phyloP scores from a whole-genome alignment of 1,140 invertebrate species.

The Orius insidiosus region DNA sequence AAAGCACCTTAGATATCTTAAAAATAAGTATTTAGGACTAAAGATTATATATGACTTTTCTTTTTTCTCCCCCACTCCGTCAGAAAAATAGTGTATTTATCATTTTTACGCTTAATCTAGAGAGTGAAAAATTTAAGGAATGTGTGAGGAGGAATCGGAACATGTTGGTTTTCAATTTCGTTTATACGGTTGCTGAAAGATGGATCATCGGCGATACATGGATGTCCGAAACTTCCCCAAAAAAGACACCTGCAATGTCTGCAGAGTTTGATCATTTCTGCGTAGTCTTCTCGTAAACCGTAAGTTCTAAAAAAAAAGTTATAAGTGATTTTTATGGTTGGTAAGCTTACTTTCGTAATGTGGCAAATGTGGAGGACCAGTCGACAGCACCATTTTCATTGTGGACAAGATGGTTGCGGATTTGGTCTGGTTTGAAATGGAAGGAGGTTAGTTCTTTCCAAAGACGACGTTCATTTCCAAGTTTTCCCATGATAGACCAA shows the following conservation, averaged over 20 bases:
- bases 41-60: too few relatives aligned
- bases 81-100: background rate
- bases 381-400: slow-evolving; percentile 27
- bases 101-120: slow-evolving; percentile 24
- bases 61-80: too few relatives aligned
- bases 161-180: slow-evolving; percentile 59
- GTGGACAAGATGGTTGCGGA: too few relatives aligned
- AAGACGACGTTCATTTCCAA: slow-evolving; percentile 74
- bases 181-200: slow-evolving; percentile 59
- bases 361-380: slow-evolving; percentile 57
- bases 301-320: slow-evolving; percentile 49
- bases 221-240: slow-evolving; percentile 84
- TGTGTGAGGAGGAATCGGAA: slow-evolving; percentile 69
- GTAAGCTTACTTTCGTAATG: slow-evolving; percentile 45
- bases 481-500: slow-evolving; percentile 44
- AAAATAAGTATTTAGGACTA: too few relatives aligned
- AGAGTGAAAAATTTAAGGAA: slow-evolving; percentile 84
- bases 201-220: slow-evolving; percentile 70
- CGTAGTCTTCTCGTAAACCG: slow-evolving; percentile 82
- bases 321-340: too few relatives aligned
- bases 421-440: slow-evolving; percentile 76
- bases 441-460: slow-evolving; percentile 84
- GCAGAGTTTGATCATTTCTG: slow-evolving; percentile 87
- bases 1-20: too few relatives aligned
- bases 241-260: slow-evolving; percentile 90